Evolutionary conservation across 2,888 invertebrate species (phyloP), one percentile per base, ranked within the genome.

Genomic region (Branchinecta sandiegonensis): DNA sequence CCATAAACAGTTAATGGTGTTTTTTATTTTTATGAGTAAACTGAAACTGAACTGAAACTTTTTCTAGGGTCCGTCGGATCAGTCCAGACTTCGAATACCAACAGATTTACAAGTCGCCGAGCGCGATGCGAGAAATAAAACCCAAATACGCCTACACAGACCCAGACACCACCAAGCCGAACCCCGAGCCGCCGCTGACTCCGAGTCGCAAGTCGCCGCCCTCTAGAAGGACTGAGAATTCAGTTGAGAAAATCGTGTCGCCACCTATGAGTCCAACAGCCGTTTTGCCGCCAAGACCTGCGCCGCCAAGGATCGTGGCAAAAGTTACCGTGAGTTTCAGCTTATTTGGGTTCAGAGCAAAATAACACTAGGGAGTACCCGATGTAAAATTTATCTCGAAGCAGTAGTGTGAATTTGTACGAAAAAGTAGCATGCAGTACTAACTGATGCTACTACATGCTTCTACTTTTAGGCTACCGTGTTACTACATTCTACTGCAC

Each of bases 111-210:
- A 56, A 56, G 17, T 56, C 56, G 9, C 56, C 56, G 8, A 56
- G 8, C 17, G 56, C 14, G 9, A 56, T 56, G 56, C n/a, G 56
- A 56, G 56, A 56, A 17, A 56, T 56, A 56, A 56, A 56, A 56
- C 56, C 56, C n/a, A 56, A 56, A 56, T 56, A 56, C 17, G 56
- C 56, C n/a, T 56, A 56, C 56, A 56, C 56, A 14, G 56, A 56
- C 11, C 56, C 56, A 9, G 56, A 56, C 17, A 17, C 56, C 17
- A 17, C 17, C 56, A 56, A 56, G 56, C 56, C 56, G 9, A 56
- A 8, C 14, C 14, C n/a, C 8, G 56, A 56, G 56, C 56, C 56
- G 17, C 56, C n/a, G 56, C 17, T 10, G 8, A 56, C 56, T 14
- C 56, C 56, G 56, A 56, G 56, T 14, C 56, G 56, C 10, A n/a